Evolutionary conservation across 2,113 vertebrate species (phyloP).

Genomic region (Hippocampus zosterae): DNA sequence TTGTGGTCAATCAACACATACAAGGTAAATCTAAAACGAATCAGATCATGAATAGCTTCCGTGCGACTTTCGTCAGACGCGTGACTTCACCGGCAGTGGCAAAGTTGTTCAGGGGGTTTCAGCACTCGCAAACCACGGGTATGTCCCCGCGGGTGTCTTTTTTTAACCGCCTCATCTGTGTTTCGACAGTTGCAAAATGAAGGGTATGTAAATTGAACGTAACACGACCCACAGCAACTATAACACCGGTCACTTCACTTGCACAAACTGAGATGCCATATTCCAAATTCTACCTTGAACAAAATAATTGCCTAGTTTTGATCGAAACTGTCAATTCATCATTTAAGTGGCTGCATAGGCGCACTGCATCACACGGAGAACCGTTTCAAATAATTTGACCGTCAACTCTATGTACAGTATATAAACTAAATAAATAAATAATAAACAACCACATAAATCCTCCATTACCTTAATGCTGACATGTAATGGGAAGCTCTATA

Average conservation of each 20-base stretch:
- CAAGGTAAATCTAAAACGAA: constrained; percentile 78
- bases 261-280: background rate
- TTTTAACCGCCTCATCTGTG: background rate
- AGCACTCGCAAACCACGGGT: background rate
- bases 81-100: background rate
- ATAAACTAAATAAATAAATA: no score
- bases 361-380: background rate
- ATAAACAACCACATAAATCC: background rate
- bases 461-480: background rate
- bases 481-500: background rate
- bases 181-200: background rate
- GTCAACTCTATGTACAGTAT: background rate
- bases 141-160: background rate
- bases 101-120: background rate
- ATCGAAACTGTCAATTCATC: background rate
- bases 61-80: background rate
- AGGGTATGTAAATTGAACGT: no score
- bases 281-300: background rate
- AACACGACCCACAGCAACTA: background rate
- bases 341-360: background rate
- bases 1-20: constrained; percentile 96
- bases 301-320: background rate
- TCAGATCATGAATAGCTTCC: background rate
- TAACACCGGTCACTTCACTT: background rate
- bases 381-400: no score